A percentile compares a stretch with the other conserved stretches of the same genome.
phyloP scores from a whole-genome alignment of 2,797 vertebrate species.

The Serranus cabrilla region DNA sequence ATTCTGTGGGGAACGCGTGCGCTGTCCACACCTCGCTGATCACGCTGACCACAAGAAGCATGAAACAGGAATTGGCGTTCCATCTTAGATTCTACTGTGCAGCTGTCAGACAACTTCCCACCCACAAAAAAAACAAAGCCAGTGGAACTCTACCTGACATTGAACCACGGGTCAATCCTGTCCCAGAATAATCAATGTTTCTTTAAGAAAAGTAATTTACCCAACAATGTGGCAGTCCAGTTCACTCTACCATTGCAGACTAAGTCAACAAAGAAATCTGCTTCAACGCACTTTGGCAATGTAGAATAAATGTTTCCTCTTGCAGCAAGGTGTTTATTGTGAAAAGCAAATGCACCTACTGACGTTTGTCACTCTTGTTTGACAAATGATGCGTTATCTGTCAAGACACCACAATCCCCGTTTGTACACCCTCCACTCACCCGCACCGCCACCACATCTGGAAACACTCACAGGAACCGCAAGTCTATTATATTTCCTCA shows the following conservation, averaged over 20 bases:
- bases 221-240: background rate
- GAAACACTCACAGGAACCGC: slow-evolving; percentile 74
- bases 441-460: slow-evolving; percentile 75
- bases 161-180: background rate
- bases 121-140: background rate
- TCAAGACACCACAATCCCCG: slow-evolving; percentile 65
- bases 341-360: slow-evolving; percentile 37
- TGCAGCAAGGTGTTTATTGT: slow-evolving; percentile 41
- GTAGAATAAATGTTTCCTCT: slow-evolving; percentile 46
- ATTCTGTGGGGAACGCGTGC: too few relatives aligned
- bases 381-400: slow-evolving; percentile 62
- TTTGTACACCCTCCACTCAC: slow-evolving; percentile 52
- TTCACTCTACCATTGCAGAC: background rate
- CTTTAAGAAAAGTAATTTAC: slow-evolving; percentile 17
- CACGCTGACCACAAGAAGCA: too few relatives aligned
- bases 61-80: background rate
- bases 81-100: background rate
- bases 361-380: slow-evolving; percentile 50
- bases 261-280: background rate
- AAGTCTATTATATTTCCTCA: slow-evolving; percentile 75
- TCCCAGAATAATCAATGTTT: background rate
- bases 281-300: slow-evolving; percentile 4
- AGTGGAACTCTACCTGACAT: background rate
- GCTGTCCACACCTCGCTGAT: too few relatives aligned
- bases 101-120: background rate